Conservation (phyloP, 2,888 invertebrate species). For the Epinotia demarniana region DNA sequence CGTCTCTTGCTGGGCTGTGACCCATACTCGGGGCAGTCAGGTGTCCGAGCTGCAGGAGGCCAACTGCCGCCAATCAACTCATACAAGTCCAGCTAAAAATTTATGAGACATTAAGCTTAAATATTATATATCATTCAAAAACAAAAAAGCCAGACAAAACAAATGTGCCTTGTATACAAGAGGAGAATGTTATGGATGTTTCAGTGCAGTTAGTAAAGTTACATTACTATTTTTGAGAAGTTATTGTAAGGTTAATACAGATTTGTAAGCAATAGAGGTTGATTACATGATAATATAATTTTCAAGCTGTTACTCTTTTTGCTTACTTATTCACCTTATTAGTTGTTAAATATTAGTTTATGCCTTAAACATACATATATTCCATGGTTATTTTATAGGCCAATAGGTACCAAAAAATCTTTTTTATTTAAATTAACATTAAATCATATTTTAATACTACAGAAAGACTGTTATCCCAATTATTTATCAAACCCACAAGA, state of each 20-base stretch:
- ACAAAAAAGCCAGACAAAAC: slow-evolving; percentile 15
- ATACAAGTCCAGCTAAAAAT: slow-evolving; percentile 73
- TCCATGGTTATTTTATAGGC: not conserved
- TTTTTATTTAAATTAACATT: not conserved
- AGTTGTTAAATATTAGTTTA: not conserved
- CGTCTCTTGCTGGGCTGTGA: slow-evolving; percentile 61
- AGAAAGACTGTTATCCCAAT: not conserved
- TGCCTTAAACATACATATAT: not conserved
- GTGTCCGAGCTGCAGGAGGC: slow-evolving; percentile 76
- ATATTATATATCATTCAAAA: not conserved
- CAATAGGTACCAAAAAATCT: not conserved
- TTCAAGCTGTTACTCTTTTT: not conserved
- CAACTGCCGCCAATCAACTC: slow-evolving; percentile 79
- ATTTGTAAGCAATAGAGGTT: not conserved
- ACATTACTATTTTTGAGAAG: not conserved
- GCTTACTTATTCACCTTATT: not conserved
- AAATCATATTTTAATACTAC: not conserved
- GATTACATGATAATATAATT: not conserved
- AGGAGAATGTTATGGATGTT: not conserved
- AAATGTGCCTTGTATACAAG: not conserved
- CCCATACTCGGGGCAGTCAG: slow-evolving; percentile 70
- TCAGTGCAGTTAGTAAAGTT: slow-evolving; percentile 4
- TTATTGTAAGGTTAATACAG: not conserved
- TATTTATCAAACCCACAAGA: slow-evolving; percentile 3
- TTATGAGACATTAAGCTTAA: not conserved